Evolutionary conservation across 2,113 vertebrate species (phyloP).

Genomic region (Cephalopterus ornatus): DNA sequence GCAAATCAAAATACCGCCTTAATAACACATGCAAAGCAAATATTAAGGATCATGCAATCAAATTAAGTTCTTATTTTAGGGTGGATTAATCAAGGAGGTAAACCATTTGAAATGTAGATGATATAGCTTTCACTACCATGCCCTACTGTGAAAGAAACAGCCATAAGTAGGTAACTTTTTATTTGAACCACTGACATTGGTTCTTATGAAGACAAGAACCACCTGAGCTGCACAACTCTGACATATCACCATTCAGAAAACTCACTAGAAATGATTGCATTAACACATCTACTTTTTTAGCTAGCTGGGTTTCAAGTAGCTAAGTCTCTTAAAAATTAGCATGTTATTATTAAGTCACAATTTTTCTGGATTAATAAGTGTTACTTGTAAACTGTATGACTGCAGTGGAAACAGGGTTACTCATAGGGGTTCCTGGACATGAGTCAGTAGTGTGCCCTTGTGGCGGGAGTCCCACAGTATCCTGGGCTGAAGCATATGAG

Average conservation of each 20-base stretch:
- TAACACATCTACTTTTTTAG: not conserved
- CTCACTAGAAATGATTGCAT: constrained; percentile 19
- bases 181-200: not conserved
- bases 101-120: constrained; percentile 8
- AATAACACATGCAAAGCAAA: not conserved
- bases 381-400: not conserved
- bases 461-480: not conserved
- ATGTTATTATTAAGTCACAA: not conserved
- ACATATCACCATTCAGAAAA: not conserved
- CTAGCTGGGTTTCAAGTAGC: not conserved
- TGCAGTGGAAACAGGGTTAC: not conserved
- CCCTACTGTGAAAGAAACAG: not conserved
- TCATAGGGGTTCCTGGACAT: not conserved
- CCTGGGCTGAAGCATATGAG: not conserved
- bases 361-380: not conserved
- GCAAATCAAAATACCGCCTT: not conserved
- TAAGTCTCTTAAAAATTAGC: not conserved
- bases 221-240: not conserved
- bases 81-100: not conserved
- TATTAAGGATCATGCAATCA: not conserved
- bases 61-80: not conserved
- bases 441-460: not conserved
- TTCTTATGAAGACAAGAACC: not conserved
- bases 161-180: not conserved
- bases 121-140: not conserved